Evolutionary conservation across 92 coral and sea anemone genomes (phyloP).

Genomic region (Palythoa grandis): DNA sequence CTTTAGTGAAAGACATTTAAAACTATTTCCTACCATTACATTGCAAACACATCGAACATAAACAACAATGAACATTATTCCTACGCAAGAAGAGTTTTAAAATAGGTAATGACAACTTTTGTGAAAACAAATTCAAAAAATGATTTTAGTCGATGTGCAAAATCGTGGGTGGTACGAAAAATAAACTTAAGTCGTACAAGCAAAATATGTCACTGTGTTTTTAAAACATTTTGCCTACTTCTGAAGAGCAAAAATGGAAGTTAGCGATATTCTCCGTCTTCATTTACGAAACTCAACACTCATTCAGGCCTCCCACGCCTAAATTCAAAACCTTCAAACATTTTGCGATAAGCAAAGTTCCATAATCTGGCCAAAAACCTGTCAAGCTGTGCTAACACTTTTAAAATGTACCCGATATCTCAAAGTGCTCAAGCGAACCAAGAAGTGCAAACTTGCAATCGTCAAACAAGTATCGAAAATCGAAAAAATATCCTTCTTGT

Average conservation of each 20-base stretch:
- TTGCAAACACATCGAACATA: too few species aligned
- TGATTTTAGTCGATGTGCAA: neutral
- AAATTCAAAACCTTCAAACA: neutral
- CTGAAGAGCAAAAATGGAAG: neutral
- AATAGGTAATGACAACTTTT: neutral
- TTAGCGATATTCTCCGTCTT: neutral
- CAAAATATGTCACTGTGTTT: neutral
- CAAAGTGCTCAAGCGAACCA: too few species aligned
- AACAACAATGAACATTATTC: too few species aligned
- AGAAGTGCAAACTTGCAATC: too few species aligned
- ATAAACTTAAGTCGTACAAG: neutral
- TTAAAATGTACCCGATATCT: neutral
- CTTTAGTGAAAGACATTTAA: too few species aligned
- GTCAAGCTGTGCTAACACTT: neutral
- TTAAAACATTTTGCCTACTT: neutral
- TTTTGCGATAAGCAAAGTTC: neutral
- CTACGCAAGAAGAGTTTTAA: neutral
- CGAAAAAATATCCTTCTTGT: too few species aligned
- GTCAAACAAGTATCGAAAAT: too few species aligned
- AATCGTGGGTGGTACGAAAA: slow-evolving; percentile 2
- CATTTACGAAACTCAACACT: neutral
- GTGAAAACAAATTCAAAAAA: neutral
- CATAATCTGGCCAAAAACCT: neutral
- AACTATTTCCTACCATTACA: too few species aligned
- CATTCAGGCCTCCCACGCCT: neutral